Evolutionary conservation across 1,140 invertebrate species (phyloP).

Genomic region (Tenebrio molitor): DNA sequence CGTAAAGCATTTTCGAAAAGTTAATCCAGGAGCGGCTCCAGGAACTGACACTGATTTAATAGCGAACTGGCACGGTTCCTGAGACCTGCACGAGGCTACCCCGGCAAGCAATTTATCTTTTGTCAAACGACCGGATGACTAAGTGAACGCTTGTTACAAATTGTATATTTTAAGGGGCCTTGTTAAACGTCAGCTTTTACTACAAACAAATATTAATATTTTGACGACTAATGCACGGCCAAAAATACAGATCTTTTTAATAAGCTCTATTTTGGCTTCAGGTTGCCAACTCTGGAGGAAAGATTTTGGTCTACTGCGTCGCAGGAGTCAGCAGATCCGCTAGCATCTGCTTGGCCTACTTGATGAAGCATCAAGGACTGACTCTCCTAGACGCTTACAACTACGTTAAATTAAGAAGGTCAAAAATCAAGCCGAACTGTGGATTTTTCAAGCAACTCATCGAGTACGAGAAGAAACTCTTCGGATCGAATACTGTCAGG

Average conservation of each 20-base stretch:
- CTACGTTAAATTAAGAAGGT: slow-evolving; percentile 77
- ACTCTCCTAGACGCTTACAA: slow-evolving; percentile 84
- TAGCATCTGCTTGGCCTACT: slow-evolving; percentile 87
- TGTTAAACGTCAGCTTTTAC: slow-evolving; percentile 22
- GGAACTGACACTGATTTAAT: slow-evolving; percentile 21
- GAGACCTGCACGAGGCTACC: neutral
- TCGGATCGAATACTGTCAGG: slow-evolving; percentile 74
- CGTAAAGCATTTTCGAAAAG: neutral
- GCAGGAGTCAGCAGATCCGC: slow-evolving; percentile 92
- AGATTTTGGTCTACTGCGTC: slow-evolving; percentile 88
- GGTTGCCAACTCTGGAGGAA: slow-evolving; percentile 76
- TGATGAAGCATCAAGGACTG: slow-evolving; percentile 87
- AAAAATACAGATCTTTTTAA: too few relatives aligned
- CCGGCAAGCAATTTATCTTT: too few relatives aligned
- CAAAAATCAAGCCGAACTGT: slow-evolving; percentile 89
- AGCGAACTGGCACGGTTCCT: slow-evolving; percentile 15
- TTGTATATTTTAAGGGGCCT: slow-evolving; percentile 24
- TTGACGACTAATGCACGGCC: too few relatives aligned
- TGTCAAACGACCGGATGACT: too few relatives aligned
- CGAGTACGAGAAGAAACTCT: slow-evolving; percentile 78
- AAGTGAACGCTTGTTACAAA: slow-evolving; percentile 35
- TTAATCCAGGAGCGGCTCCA: neutral
- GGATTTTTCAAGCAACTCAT: slow-evolving; percentile 93
- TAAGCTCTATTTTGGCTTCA: slow-evolving; percentile 64
- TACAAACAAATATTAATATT: slow-evolving; percentile 24